Percentiles rank a stretch among this genome's conserved stretches.
Conservation (phyloP, 2,888 invertebrate species). For the Oscheius sp. region DNA sequence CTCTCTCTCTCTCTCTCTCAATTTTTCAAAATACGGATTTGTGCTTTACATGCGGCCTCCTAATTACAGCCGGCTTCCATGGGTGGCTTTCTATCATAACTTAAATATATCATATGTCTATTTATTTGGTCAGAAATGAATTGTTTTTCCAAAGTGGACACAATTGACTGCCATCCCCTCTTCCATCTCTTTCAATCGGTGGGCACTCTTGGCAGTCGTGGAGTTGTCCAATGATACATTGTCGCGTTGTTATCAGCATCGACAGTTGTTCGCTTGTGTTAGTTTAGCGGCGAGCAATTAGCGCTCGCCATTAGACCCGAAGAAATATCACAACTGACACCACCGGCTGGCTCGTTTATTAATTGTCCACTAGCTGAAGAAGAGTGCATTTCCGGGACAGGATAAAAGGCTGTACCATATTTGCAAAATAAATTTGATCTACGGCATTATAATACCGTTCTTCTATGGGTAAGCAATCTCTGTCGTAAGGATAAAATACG, state of each 20-base stretch:
- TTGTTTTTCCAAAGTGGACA: neutral
- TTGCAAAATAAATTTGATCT: no score
- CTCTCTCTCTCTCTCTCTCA: neutral
- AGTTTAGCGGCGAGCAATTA: constrained; percentile 38
- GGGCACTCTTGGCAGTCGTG: neutral
- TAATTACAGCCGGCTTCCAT: neutral
- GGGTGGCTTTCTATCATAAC: constrained; percentile 22
- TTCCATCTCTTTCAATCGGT: constrained; percentile 29
- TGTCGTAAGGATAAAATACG: no score
- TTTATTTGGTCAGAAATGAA: constrained; percentile 11
- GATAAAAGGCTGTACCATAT: neutral
- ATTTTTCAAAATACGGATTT: constrained; percentile 9
- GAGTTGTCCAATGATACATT: constrained; percentile 34
- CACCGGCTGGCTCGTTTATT: constrained; percentile 32
- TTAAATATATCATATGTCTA: neutral
- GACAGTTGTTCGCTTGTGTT: constrained; percentile 36
- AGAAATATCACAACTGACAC: constrained; percentile 38
- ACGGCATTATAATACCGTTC: no score
- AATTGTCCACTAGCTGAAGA: constrained; percentile 19
- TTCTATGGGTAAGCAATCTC: no score
- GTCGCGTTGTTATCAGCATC: constrained; percentile 34
- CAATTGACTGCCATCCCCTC: constrained; percentile 4
- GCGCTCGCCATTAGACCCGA: constrained; percentile 37
- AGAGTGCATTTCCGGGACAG: constrained; percentile 19
- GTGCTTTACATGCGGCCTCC: neutral